Percentiles rank a stretch among this genome's conserved stretches.
phyloP scores from a whole-genome alignment of 2,113 vertebrate species.

The Vanacampus margaritifer region DNA sequence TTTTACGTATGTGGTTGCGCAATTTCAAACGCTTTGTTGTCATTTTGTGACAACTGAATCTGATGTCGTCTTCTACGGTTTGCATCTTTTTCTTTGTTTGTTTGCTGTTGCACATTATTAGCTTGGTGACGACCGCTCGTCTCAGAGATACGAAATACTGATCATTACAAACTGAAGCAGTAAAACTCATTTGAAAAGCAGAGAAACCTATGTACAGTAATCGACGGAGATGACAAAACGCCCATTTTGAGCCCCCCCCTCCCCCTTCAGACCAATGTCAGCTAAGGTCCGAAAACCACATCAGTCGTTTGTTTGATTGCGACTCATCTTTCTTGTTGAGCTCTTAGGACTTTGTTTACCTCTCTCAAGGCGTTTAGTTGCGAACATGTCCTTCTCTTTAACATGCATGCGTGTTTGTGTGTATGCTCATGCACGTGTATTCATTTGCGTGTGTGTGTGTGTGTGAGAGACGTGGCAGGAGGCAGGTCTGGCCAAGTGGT shows the following conservation, averaged over 20 bases:
- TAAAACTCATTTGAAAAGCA: neutral
- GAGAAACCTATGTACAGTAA: neutral
- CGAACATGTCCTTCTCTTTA: neutral
- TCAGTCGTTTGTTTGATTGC: neutral
- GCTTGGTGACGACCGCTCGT: too few species aligned
- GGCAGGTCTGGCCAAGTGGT: constrained; percentile 76
- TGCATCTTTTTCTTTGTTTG: too few species aligned
- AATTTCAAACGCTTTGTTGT: too few species aligned
- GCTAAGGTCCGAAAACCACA: neutral
- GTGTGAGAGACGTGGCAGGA: constrained; percentile 87
- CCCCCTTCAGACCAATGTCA: neutral
- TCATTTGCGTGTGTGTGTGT: constrained; percentile 21
- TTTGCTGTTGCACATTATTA: too few species aligned
- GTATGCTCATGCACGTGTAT: constrained; percentile 8
- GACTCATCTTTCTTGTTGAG: neutral
- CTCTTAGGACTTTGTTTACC: constrained; percentile 5
- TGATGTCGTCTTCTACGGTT: too few species aligned
- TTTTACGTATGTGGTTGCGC: too few species aligned
- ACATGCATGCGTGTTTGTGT: constrained; percentile 2
- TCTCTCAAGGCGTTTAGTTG: neutral
- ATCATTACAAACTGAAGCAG: neutral
- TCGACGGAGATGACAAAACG: neutral
- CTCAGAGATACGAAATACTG: neutral
- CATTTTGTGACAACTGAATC: too few species aligned
- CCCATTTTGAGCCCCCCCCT: neutral